Evolutionary conservation across 2,113 vertebrate species (phyloP), one percentile per base, ranked within the genome.

Genomic region (Oryzias javanicus): DNA sequence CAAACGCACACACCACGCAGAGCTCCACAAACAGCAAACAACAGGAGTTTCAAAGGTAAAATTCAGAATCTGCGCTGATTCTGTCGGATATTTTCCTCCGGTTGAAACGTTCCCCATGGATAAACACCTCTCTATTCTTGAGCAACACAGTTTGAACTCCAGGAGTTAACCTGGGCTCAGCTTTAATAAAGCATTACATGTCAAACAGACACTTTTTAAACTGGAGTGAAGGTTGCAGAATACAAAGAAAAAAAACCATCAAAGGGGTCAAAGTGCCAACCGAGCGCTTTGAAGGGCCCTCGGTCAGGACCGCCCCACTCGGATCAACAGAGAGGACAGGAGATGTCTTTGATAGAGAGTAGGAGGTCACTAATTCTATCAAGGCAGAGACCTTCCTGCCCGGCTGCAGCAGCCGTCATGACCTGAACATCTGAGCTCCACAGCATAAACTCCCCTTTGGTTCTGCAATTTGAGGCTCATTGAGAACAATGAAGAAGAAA

Each of bases 401-500:
- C 42, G 25, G 2, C 25, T 48, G 5, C 16, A 24, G 35, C 35
- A 35, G 35, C 35, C 35, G 10, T 35, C 35, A 35, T 35, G 12
- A 12, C 35, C 35, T 35, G 8, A 35, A 35, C 35, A 12, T 35
- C 35, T 35, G 35, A 10, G 44, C 17, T n/a, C 16, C 17, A 6
- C 78, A 68, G 67, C 3, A 69, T 56, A 82, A 70, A 79, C 75
- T 25, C 1, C 25, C 55, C 78, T 89, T 88, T 87, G 82, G 86
- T 83, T 89, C 64, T 25, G 80, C 76, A 70, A 84, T 84, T 81
- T 89, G 83, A 88, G 70, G 70, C 83, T 87, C 84, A 88, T 87
- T 83, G 79, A 87, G 67, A 82, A 84, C 84, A 88, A 89, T 78
- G 76, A 86, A 85, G 81, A 87, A 84, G 57, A 71, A 74, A 73